These are phyloP conservation scores for Chlorodrepanis virens DNA, from an alignment of 2,113 vertebrate species.

Conservation along the genomic window DNA sequence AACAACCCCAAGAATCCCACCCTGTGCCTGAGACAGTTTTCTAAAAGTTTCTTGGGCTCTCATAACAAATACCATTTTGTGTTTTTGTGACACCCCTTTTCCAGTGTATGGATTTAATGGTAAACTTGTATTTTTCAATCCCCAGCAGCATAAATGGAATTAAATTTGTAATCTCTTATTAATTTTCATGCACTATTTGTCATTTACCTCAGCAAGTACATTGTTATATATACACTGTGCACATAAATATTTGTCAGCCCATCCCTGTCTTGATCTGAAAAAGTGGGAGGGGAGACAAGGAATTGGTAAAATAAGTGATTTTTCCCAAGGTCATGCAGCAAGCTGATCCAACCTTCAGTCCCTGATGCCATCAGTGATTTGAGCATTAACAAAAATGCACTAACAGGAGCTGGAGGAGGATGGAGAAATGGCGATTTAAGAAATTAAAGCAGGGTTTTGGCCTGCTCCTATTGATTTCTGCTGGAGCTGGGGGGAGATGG, in stretches of 20 bases:
- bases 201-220: not conserved
- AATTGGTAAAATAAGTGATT: not conserved
- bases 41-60: not conserved
- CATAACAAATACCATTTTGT: fast-evolving
- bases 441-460: not conserved
- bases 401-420: not conserved
- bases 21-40: not conserved
- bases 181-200: not conserved
- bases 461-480: not conserved
- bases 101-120: not conserved
- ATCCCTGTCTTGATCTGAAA: not conserved
- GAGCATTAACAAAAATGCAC: fast-evolving
- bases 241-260: fast-evolving
- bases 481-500: not conserved
- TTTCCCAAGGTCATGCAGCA: not conserved
- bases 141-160: not conserved
- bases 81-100: not conserved
- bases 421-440: not conserved
- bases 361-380: not conserved
- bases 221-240: too few species aligned
- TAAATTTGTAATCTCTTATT: not conserved
- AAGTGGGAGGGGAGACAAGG: not conserved
- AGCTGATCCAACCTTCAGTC: fast-evolving
- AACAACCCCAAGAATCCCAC: not conserved
- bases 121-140: not conserved